These are phyloP conservation scores for Latrodectus geometricus DNA, from an alignment of 1,140 invertebrate genomes.

Conservation along the genomic window DNA sequence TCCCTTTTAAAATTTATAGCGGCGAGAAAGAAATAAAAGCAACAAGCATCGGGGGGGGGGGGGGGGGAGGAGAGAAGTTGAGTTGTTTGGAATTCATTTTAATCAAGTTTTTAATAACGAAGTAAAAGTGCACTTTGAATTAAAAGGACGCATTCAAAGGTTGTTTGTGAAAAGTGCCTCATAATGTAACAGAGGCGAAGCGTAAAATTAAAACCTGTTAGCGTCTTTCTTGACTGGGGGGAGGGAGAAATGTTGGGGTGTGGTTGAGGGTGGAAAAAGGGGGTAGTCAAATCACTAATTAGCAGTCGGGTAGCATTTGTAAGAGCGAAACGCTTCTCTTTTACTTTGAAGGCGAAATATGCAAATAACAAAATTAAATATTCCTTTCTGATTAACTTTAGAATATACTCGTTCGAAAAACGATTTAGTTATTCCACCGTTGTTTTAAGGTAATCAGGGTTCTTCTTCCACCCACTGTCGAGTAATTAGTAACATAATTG, in stretches of 20 bases:
- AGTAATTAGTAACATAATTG: constrained; percentile 58
- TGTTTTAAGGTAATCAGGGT: constrained; percentile 54
- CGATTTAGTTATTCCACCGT: constrained; percentile 54
- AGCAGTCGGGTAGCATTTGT: constrained; percentile 39
- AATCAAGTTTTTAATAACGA: constrained; percentile 58
- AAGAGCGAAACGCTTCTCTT: constrained; percentile 9
- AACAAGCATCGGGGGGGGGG: not conserved
- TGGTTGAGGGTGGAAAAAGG: not conserved
- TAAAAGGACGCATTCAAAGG: constrained; percentile 50
- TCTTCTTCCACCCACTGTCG: not conserved
- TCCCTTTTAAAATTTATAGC: not conserved
- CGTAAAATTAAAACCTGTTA: constrained; percentile 57
- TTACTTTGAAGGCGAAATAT: constrained; percentile 40
- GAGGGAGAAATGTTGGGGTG: constrained; percentile 1
- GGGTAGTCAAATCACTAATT: constrained; percentile 50
- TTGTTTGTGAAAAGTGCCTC: constrained; percentile 38
- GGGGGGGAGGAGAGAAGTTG: constrained; percentile 8
- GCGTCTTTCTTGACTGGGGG: constrained; percentile 37
- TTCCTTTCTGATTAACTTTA: constrained; percentile 54
- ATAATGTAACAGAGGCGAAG: constrained; percentile 42
- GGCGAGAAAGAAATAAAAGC: not conserved
- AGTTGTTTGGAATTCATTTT: constrained; percentile 58
- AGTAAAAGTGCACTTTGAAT: constrained; percentile 55
- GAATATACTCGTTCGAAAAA: constrained; percentile 44
- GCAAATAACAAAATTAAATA: constrained; percentile 57